These are phyloP conservation scores for Nomada fucata DNA, from an alignment of 2,888 invertebrate genomes.

Conservation along the genomic window DNA sequence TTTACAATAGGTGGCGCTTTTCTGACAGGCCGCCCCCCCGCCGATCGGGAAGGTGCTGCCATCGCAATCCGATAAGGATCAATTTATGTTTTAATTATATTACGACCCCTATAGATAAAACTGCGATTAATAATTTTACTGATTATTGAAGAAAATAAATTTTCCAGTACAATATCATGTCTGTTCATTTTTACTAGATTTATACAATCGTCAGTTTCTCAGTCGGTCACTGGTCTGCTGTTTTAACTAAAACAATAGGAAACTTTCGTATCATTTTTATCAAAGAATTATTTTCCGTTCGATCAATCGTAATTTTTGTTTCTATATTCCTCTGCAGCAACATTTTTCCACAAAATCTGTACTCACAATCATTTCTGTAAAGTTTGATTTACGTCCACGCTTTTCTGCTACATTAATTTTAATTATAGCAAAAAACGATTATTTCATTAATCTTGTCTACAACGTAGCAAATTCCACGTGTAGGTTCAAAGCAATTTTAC, in stretches of 20 bases:
- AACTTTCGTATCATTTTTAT: background rate
- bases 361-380: background rate
- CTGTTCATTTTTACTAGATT: background rate
- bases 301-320: background rate
- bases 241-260: too few species aligned
- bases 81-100: background rate
- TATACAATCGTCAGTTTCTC: background rate
- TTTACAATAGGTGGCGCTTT: slow-evolving; percentile 9
- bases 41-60: slow-evolving; percentile 11
- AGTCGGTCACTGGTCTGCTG: background rate
- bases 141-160: background rate
- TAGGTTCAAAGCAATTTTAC: too few species aligned
- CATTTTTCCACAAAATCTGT: background rate
- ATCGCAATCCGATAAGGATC: background rate
- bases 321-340: background rate
- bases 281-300: background rate
- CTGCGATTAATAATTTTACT: background rate
- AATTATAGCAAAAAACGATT: background rate
- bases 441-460: background rate
- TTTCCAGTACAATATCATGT: background rate
- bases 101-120: background rate
- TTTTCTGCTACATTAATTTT: background rate
- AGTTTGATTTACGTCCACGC: background rate
- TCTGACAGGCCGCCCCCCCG: background rate
- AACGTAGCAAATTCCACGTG: background rate